Base-by-base conservation (phyloP, 2,888 invertebrate genomes). In the Cryptophagus acutangulus region DNA sequence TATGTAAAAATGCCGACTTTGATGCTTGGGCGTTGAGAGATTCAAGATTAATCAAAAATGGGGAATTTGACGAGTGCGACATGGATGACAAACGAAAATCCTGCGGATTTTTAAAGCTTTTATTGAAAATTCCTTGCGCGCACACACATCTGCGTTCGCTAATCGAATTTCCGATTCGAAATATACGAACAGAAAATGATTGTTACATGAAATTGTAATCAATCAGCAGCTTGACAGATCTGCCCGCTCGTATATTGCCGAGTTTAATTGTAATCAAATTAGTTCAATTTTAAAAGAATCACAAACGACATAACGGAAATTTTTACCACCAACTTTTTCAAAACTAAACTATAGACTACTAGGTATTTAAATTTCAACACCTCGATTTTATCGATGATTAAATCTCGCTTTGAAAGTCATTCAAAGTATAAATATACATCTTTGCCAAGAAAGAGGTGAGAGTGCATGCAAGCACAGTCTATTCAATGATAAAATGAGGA, bases 31-130 rank as follows among this genome's bases (percentile, higher is more conserved):
- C n/a, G n/a, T n/a, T n/a, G n/a, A n/a, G n/a, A n/a, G n/a, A n/a
- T 34, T 44, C 31, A 31, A 40, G 42, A 48, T 51, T 51, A 51
- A 51, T 51, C 51, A 49, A 42, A 49, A 38, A 46, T 45, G 38
- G 41, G 38, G 54, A 54, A 51, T 54, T 51, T 47, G 52, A 49
- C 46, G 49, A 46, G 40, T 43, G 44, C 43, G 52, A 48, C 51
- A 48, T 41, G 46, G 45, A 40, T 43, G 55, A 54, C 55, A 52
- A 46, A 45, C 51, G 48, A 44, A 48, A 52, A 55, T 54, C 51
- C 55, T 30, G 41, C 35, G 45, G 49, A 52, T 52, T 52, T 52
- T 54, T 52, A 41, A 43, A 45, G 48, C 48, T 51, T 54, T 54
- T 55, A 54, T 52, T 54, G 51, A 52, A 55, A n/a, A 55, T 54